Evolutionary conservation across 2,888 invertebrate genomes (phyloP).

Genomic region (Scaeva pyrastri): DNA sequence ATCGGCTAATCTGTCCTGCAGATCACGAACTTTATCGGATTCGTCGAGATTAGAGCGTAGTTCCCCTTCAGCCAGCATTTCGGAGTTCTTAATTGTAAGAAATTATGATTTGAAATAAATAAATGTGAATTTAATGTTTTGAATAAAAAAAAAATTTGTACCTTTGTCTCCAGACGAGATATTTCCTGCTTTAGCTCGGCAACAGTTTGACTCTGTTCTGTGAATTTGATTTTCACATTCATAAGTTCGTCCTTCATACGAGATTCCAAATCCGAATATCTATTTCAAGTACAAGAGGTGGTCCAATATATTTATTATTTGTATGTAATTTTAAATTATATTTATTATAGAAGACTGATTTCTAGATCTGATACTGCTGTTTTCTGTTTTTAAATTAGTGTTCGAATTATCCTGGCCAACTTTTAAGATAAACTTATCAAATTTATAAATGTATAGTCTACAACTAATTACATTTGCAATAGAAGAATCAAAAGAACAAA

Average conservation of each 20-base stretch:
- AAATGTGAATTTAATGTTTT: not conserved
- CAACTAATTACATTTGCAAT: no score
- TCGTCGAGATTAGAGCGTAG: conserved; percentile 93
- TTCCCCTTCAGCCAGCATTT: conserved; percentile 96
- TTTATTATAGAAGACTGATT: no score
- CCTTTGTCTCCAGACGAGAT: conserved; percentile 96
- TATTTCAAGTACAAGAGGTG: no score
- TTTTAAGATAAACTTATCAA: no score
- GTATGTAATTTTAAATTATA: no score
- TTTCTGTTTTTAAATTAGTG: no score
- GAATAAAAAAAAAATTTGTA: conserved; percentile 83
- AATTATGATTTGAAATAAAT: not conserved
- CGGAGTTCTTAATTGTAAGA: conserved; percentile 90
- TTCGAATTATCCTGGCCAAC: no score
- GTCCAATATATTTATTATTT: not conserved
- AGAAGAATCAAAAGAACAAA: no score
- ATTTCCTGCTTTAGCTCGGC: conserved; percentile 97
- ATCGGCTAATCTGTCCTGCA: conserved; percentile 96
- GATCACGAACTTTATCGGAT: conserved; percentile 93
- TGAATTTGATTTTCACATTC: conserved; percentile 96
- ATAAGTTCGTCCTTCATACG: conserved; percentile 93
- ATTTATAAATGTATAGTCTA: no score
- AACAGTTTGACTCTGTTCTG: conserved; percentile 96
- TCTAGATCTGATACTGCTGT: no score
- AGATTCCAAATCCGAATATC: conserved; percentile 84